Evolutionary conservation across 2,888 invertebrate species (phyloP).

Genomic region (Leptopterna dolabrata): DNA sequence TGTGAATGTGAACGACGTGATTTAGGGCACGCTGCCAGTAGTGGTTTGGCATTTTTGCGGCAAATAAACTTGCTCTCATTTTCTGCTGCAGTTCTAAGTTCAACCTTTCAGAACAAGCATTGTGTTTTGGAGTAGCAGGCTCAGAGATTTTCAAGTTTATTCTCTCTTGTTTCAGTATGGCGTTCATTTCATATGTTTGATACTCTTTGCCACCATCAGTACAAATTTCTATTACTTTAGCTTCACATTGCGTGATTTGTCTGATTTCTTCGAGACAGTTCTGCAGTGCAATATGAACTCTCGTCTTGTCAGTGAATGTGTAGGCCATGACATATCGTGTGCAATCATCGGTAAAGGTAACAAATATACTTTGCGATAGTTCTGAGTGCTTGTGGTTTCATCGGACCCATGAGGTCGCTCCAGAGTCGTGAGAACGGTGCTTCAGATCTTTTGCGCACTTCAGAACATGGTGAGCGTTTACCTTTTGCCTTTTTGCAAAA

Average conservation of each 20-base stretch:
- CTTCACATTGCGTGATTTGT: too few relatives aligned
- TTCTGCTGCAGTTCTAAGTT: constrained; percentile 10
- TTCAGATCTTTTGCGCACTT: not conserved
- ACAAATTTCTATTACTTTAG: too few relatives aligned
- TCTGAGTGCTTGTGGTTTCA: not conserved
- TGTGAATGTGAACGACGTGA: constrained; percentile 15
- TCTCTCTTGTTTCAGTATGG: too few relatives aligned
- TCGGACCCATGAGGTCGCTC: constrained; percentile 12
- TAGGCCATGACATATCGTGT: constrained; percentile 2
- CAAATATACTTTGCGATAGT: not conserved
- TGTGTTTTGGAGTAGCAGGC: not conserved
- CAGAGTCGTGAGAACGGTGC: not conserved
- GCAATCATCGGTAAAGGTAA: constrained; percentile 20
- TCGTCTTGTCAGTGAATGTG: not conserved
- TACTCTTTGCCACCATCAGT: too few relatives aligned
- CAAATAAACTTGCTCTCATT: not conserved
- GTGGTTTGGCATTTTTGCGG: not conserved
- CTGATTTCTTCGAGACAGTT: constrained; percentile 5
- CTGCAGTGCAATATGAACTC: not conserved
- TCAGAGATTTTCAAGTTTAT: not conserved
- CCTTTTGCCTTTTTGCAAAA: not conserved
- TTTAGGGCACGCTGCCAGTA: constrained; percentile 6
- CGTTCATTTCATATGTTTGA: too few relatives aligned
- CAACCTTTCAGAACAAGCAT: not conserved
- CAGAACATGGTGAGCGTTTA: not conserved